Percentiles rank a stretch among this genome's conserved stretches.
These are phyloP conservation scores for Trachelipus rathkii DNA, from an alignment of 1,140 invertebrate genomes.

Conservation along the genomic window DNA sequence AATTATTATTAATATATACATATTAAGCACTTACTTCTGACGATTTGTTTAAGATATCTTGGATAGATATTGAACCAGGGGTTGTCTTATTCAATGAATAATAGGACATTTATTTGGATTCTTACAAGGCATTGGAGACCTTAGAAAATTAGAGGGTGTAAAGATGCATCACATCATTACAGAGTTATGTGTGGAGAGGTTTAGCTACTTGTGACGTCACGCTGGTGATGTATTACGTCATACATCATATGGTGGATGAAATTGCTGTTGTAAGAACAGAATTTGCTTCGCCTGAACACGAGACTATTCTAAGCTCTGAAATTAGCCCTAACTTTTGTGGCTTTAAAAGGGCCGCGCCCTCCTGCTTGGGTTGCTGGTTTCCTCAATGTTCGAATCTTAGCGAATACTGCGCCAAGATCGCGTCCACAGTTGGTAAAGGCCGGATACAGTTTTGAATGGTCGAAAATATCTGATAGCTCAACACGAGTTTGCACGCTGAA, in stretches of 20 bases:
- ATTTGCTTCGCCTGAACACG: background rate
- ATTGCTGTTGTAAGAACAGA: background rate
- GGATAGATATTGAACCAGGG: no score
- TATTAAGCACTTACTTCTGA: no score
- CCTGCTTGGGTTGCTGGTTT: no score
- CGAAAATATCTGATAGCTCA: background rate
- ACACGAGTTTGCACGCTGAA: background rate
- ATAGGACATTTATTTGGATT: no score
- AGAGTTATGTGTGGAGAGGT: background rate
- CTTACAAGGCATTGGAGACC: no score
- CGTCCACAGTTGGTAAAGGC: no score
- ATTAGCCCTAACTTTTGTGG: background rate
- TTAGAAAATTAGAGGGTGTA: background rate
- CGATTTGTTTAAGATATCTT: no score
- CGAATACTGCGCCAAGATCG: background rate
- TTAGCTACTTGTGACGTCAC: slow-evolving; percentile 5
- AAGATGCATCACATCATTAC: slow-evolving; percentile 7
- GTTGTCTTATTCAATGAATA: no score
- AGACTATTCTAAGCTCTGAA: slow-evolving; percentile 3
- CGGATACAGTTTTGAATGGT: background rate
- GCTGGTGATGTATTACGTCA: slow-evolving; percentile 1
- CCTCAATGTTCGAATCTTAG: background rate
- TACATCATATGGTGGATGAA: no score
- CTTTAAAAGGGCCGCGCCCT: background rate
- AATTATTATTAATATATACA: no score